phyloP scores from a whole-genome alignment of 2,113 vertebrate genomes.

The Bolborhynchus lineola region DNA sequence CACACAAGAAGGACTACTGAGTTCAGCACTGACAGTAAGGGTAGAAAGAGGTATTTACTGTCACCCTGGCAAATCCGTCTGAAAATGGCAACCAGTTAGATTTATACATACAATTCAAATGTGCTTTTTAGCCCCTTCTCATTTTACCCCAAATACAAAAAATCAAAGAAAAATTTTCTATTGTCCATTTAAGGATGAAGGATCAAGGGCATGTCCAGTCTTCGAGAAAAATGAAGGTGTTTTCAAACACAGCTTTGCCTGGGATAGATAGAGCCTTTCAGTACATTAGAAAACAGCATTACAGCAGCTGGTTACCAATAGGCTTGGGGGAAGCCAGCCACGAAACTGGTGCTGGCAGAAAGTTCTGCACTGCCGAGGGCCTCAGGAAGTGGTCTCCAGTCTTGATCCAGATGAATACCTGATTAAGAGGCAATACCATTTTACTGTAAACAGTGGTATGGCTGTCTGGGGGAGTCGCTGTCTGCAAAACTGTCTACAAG shows the following conservation, averaged over 20 bases:
- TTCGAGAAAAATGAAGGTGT: neutral
- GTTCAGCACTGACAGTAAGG: neutral
- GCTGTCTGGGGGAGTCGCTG: neutral
- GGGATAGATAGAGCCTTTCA: neutral
- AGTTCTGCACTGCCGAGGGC: neutral
- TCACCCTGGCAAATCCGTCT: neutral
- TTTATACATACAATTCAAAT: neutral
- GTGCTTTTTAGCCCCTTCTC: neutral
- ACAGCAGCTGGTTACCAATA: neutral
- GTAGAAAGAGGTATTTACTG: neutral
- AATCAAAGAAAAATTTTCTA: neutral
- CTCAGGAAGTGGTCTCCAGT: neutral
- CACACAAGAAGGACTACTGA: constrained; percentile 18
- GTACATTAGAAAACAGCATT: neutral
- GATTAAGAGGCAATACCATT: neutral
- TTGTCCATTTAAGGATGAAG: neutral
- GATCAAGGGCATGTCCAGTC: neutral
- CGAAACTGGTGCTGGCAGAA: neutral
- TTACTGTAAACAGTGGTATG: constrained; percentile 29
- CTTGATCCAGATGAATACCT: neutral
- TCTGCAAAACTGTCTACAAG: constrained; percentile 26
- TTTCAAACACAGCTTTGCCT: neutral
- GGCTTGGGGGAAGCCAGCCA: neutral
- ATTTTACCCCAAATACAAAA: neutral
- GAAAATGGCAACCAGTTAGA: neutral